A percentile compares a stretch with the other conserved stretches of the same genome.
phyloP scores from a whole-genome alignment of 2,888 invertebrate genomes.

The Choristoneura rosaceana region DNA sequence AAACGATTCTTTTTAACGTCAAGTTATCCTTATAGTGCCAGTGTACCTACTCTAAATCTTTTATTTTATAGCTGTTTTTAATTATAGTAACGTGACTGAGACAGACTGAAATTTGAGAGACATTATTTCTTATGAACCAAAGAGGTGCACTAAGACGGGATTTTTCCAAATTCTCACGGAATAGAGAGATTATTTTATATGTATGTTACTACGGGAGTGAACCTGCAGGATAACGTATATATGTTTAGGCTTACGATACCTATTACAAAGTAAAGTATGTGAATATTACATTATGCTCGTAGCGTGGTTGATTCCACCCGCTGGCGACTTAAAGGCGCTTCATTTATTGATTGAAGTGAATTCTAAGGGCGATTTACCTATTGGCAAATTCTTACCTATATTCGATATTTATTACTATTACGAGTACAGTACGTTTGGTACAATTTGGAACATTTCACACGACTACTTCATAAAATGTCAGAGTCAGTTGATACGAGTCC shows the following conservation, averaged over 20 bases:
- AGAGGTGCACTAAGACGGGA: too few species aligned
- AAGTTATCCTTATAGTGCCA: not conserved
- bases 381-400: not conserved
- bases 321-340: slow-evolving; percentile 7
- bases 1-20: not conserved
- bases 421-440: not conserved
- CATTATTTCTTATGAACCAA: too few species aligned
- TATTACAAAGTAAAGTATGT: not conserved
- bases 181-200: too few species aligned
- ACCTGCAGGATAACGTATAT: too few species aligned
- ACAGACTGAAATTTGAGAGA: too few species aligned
- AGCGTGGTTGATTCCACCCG: not conserved
- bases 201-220: too few species aligned
- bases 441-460: slow-evolving; percentile 26
- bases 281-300: not conserved
- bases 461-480: slow-evolving; percentile 42
- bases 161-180: too few species aligned
- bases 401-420: not conserved
- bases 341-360: not conserved
- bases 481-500: slow-evolving; percentile 29
- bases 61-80: too few species aligned
- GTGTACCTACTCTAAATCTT: not conserved
- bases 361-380: not conserved
- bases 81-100: too few species aligned
- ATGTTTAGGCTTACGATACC: too few species aligned